A percentile compares a stretch with the other conserved stretches of the same genome.
Evolutionary conservation across 2,113 vertebrate genomes (phyloP).

Genomic region (Tragelaphus imberbis): DNA sequence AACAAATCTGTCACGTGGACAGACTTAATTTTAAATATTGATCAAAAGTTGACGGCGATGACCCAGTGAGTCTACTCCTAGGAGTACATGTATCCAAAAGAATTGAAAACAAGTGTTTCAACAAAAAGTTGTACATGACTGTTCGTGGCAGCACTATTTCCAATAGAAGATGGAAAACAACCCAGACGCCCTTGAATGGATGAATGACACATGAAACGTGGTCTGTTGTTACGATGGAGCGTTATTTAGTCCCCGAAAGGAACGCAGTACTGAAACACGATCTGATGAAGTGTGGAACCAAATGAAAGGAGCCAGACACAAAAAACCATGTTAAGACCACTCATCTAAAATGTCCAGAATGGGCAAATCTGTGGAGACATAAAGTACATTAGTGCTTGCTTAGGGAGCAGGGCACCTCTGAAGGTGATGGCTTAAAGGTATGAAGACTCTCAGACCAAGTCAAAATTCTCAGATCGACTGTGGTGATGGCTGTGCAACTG

Average conservation of each 20-base stretch:
- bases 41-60: not conserved
- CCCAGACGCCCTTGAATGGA: rapidly evolving
- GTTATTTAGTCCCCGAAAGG: not conserved
- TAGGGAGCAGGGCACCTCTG: rapidly evolving
- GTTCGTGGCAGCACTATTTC: not conserved
- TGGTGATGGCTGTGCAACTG: not conserved
- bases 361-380: not conserved
- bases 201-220: not conserved
- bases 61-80: not conserved
- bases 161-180: not conserved
- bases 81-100: not conserved
- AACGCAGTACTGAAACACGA: not conserved
- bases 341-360: not conserved
- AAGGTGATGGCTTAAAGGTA: not conserved
- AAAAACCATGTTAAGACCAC: not conserved
- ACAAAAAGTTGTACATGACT: not conserved
- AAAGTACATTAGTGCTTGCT: not conserved
- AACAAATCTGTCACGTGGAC: not conserved
- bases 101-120: not conserved
- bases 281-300: not conserved
- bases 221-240: rapidly evolving
- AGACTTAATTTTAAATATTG: not conserved
- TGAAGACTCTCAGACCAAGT: not conserved
- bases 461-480: not conserved
- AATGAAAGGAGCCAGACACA: not conserved